A percentile compares a stretch with the other conserved stretches of the same genome.
Conservation (phyloP, 1,140 invertebrate species). For the Gonioctena quinquepunctata region DNA sequence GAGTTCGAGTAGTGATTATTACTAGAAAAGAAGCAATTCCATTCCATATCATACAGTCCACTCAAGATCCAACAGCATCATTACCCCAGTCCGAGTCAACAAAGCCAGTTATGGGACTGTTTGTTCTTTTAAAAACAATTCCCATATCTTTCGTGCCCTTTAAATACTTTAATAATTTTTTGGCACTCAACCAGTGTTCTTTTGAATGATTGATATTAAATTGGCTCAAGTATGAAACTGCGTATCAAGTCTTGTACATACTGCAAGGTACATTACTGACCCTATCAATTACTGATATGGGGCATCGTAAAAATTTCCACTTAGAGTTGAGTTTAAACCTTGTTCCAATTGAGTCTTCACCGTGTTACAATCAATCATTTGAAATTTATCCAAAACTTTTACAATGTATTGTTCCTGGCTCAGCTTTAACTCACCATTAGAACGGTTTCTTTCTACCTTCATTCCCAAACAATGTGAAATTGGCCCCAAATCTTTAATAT, state of each 20-base stretch:
- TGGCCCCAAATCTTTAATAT: conserved; percentile 43
- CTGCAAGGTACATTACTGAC: conserved; percentile 26
- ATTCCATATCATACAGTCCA: too few relatives aligned
- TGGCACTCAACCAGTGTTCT: conserved; percentile 23
- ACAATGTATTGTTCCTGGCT: conserved; percentile 50
- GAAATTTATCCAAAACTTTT: conserved; percentile 47
- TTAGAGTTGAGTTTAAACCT: conserved; percentile 31
- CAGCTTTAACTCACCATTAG: conserved; percentile 39
- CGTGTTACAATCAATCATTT: conserved; percentile 50
- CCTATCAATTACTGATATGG: conserved; percentile 32
- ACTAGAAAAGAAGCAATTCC: too few relatives aligned
- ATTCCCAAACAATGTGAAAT: conserved; percentile 36
- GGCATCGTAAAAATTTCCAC: conserved; percentile 28
- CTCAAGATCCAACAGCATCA: too few relatives aligned
- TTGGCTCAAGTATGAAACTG: conserved; percentile 26
- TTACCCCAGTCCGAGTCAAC: conserved; percentile 53
- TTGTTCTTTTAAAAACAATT: conserved; percentile 20
- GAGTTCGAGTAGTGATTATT: too few relatives aligned
- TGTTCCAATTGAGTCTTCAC: conserved; percentile 46
- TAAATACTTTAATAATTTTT: conserved; percentile 27
- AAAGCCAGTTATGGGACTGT: conserved; percentile 29
- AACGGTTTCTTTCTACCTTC: conserved; percentile 47
- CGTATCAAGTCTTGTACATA: conserved; percentile 28
- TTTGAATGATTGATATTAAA: conserved; percentile 28
- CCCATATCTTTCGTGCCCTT: conserved; percentile 25